Conservation (phyloP, 2,113 vertebrate species). For the Sapajus apella region DNA sequence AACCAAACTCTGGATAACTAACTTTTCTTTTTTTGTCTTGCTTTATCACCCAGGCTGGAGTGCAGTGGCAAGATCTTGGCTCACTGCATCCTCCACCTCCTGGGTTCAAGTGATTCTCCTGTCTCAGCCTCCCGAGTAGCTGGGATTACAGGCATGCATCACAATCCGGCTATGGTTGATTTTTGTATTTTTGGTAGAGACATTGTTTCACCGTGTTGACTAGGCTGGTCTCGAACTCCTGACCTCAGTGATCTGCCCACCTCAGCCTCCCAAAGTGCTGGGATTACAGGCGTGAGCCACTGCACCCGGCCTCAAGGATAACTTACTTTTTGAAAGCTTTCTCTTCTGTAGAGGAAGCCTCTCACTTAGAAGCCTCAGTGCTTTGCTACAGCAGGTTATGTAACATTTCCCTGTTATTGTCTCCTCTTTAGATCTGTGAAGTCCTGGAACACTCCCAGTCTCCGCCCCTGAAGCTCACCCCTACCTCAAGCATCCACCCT, state of each 20-base stretch:
- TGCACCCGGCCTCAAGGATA: not conserved
- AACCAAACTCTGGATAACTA: not conserved
- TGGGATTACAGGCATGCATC: not conserved
- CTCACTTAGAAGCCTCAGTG: not conserved
- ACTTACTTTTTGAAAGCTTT: not conserved
- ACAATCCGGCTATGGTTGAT: not conserved
- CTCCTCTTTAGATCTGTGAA: constrained; percentile 86
- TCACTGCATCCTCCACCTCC: not conserved
- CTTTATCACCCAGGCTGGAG: not conserved
- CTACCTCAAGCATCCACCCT: constrained; percentile 82
- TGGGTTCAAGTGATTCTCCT: not conserved
- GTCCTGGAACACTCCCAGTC: constrained; percentile 86
- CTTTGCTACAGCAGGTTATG: not conserved
- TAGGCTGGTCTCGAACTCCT: not conserved
- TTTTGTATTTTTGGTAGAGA: not conserved
- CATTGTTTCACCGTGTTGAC: not conserved
- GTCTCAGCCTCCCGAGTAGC: not conserved
- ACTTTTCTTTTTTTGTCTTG: not conserved
- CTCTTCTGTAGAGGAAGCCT: not conserved
- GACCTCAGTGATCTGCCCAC: not conserved
- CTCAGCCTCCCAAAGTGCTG: not conserved
- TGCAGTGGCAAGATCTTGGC: too few species aligned
- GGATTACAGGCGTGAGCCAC: not conserved
- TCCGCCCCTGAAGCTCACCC: constrained; percentile 85
- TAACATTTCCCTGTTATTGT: not conserved